Evolutionary conservation across 2,888 invertebrate genomes (phyloP).

Genomic region (Polylopha cassiicola): DNA sequence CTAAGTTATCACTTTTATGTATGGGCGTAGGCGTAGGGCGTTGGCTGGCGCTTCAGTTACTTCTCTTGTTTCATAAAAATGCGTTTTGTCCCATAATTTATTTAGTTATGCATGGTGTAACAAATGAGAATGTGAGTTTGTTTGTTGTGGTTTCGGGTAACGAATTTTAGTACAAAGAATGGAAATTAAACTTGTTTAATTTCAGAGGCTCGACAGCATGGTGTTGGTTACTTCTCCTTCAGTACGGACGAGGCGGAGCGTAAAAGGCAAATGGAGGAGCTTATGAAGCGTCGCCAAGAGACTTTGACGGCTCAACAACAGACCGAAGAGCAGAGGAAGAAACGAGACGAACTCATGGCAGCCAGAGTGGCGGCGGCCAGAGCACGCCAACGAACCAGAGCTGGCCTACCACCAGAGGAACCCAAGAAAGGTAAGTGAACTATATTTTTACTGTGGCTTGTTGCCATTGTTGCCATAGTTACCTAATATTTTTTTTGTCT

Average conservation of each 20-base stretch:
- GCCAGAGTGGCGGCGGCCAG: conserved; percentile 84
- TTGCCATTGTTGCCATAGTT: not conserved
- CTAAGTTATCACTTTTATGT: no score
- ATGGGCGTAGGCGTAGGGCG: no score
- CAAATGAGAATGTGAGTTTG: no score
- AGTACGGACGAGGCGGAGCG: conserved; percentile 90
- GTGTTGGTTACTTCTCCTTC: conserved; percentile 94
- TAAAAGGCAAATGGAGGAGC: conserved; percentile 86
- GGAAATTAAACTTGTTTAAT: no score
- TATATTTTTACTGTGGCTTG: conserved; percentile 1
- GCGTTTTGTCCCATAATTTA: no score
- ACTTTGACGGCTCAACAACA: conserved; percentile 82
- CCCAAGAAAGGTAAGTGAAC: conserved; percentile 56
- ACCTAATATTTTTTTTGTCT: conserved; percentile 1
- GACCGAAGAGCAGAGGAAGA: conserved; percentile 77
- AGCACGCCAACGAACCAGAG: conserved; percentile 83
- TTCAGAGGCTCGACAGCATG: conserved; percentile 92
- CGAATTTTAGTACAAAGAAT: no score
- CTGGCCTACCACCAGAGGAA: conserved; percentile 83
- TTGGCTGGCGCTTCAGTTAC: no score
- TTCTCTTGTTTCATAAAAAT: no score
- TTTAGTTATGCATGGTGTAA: no score
- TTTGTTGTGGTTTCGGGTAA: no score
- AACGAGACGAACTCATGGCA: conserved; percentile 81
- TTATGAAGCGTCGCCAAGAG: conserved; percentile 82